Percentiles rank a stretch among this genome's conserved stretches.
These are phyloP conservation scores for Dicaeum eximium DNA, from an alignment of 2,113 vertebrate genomes.

Conservation along the genomic window DNA sequence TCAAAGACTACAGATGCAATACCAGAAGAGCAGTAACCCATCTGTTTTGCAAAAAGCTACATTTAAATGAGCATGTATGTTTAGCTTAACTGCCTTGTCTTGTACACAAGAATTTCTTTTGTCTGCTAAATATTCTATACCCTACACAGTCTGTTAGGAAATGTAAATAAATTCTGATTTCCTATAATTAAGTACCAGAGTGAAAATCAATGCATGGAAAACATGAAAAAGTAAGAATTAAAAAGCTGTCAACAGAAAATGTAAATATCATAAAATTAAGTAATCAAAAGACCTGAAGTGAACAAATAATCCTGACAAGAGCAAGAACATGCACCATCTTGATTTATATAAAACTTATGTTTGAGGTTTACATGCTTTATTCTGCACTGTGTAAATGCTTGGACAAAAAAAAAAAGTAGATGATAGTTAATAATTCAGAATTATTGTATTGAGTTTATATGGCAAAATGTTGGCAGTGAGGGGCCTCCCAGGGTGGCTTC, in stretches of 20 bases:
- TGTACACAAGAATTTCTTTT: background rate
- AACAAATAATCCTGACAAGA: background rate
- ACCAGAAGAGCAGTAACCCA: background rate
- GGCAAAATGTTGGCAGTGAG: background rate
- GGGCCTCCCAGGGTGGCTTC: background rate
- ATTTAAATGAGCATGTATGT: background rate
- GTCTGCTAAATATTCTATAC: background rate
- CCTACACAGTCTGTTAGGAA: background rate
- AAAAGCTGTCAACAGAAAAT: background rate
- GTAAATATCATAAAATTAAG: background rate
- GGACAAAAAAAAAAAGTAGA: background rate
- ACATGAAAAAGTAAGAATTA: background rate
- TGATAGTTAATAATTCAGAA: background rate
- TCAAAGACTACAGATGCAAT: background rate
- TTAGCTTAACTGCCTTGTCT: background rate
- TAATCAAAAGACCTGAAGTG: background rate
- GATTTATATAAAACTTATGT: background rate
- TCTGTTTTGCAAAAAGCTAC: background rate
- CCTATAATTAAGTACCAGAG: background rate
- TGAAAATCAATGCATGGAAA: background rate
- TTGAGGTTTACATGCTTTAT: background rate
- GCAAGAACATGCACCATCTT: background rate
- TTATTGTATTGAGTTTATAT: background rate
- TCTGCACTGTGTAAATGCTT: background rate
- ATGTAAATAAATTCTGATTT: background rate